Evolutionary conservation across 2,888 invertebrate genomes (phyloP), one percentile per base, ranked within the genome.

Genomic region (Trachelus iudaicus): DNA sequence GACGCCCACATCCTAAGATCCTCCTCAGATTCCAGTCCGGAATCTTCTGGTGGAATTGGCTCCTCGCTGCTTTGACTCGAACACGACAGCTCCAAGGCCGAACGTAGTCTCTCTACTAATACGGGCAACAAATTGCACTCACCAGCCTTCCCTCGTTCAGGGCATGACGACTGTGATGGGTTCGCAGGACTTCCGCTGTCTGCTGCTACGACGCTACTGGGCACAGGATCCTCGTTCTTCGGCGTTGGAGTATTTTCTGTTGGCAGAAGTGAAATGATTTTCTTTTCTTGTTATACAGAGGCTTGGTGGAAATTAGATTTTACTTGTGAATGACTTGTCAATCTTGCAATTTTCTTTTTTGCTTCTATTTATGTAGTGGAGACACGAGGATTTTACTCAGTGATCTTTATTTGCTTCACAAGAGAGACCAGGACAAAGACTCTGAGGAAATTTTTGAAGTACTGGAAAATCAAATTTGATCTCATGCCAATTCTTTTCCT

Each of bases 11-110:
- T 90, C 6, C 94, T 93, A 83, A 94, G 92, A 90, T 95, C 95
- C 89, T 95, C 95, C 75, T 95, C 95, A 81, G 95, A 95, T 90
- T 95, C 95, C 35, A 94, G 94, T 79, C 94, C 95, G 75, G 95
- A 95, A 90, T 95, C 95, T 85, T 94, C 94, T 79, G 94, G 88
- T 81, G 85, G 89, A 92, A 12, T 92, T 92, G 34, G 85, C 80
- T 84, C 83, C 75, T 84, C 81, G 76, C 82, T 84, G 76, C 82
- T 81, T 76, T 76, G 80, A 69, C 80, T 80, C 33, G 81, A 81
- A 80, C 88, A 86, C 69, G 87, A 87, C 80, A 87, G 85, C 85
- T 91, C 90, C 82, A 92, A 89, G 68, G 91, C 92, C 80, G 91
- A 89, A 80, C 92, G 91, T 79, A 92, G 90, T 84, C 92, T 91